phyloP scores from a whole-genome alignment of 30 jellyfish, hydroid and myxozoan genomes.

The Hydra vulgaris region DNA sequence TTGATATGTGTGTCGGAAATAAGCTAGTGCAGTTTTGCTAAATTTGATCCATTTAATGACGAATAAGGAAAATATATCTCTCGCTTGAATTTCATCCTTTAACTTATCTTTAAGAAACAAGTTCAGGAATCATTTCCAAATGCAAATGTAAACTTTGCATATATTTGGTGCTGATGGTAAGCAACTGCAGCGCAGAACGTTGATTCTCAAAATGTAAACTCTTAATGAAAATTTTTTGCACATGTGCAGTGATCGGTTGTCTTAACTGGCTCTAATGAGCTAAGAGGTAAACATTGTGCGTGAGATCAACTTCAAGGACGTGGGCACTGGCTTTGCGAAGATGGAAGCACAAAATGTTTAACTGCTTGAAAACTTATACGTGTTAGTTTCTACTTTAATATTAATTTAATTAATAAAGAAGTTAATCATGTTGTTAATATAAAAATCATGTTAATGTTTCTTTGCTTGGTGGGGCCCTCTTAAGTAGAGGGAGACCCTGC shows the following conservation, averaged over 20 bases:
- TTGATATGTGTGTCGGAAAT: background rate
- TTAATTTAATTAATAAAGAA: no score
- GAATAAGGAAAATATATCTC: background rate
- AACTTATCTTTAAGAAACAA: background rate
- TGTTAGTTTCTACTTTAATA: background rate
- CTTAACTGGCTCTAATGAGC: background rate
- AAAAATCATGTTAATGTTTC: background rate
- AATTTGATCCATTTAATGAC: background rate
- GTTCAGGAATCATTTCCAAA: background rate
- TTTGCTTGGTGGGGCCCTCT: background rate
- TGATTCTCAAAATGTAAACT: background rate
- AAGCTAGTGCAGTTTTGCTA: background rate
- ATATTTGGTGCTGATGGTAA: background rate
- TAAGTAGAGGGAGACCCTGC: no score
- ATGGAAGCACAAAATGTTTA: background rate
- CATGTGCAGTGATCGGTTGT: background rate
- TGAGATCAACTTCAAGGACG: background rate
- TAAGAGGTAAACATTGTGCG: background rate
- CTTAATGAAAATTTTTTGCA: background rate
- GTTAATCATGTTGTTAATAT: background rate
- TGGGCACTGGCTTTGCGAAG: background rate
- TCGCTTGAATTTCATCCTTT: background rate
- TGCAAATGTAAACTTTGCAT: background rate
- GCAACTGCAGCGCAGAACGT: background rate
- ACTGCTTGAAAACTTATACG: background rate